Evolutionary conservation across 2,888 invertebrate species (phyloP), one percentile per base, ranked within the genome.

Genomic region (Ceratothoa steindachneri): DNA sequence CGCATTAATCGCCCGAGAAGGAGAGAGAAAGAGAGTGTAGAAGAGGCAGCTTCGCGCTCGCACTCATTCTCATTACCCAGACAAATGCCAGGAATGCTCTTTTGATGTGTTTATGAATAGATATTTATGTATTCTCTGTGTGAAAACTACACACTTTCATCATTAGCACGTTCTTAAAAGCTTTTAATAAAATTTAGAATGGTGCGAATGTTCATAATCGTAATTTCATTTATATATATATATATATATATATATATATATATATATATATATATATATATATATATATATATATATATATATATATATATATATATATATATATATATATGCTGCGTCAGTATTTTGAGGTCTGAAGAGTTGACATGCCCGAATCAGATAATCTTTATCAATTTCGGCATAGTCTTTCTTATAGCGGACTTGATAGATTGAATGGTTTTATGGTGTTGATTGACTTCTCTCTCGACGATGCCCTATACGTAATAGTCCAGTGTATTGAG

Each of bases 231-330:
- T 41, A 5, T 41, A n/a, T n/a, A n/a, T n/a, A n/a, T n/a, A n/a
- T n/a, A n/a, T n/a, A n/a, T 15, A 19, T 3, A 12, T 5, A 22
- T 24, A 1, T 27, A 24, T 24, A 68, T 24, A 41, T 24, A 68
- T 24, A 68, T 28, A 66, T 28, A 66, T 28, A 66, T 28, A 66
- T 28, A 29, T 28, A 69, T 28, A 69, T 28, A 69, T 28, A 69
- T 28, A 69, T 28, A 69, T 28, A 69, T 51, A 60, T 51, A 69
- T 51, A 69, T 51, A 69, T 51, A 69, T 51, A 69, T 51, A 69
- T 51, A 69, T 51, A 52, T 51, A 69, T 28, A 69, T 51, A 69
- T 51, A 53, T 51, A 53, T 28, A 53, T 51, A 53, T 51, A 53
- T 51, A 30, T 66, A 66, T 66, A 19, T 41, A 41, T n/a, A n/a